Percentiles rank a stretch among this genome's conserved stretches.
phyloP scores from a whole-genome alignment of 2,888 invertebrate genomes.

The Metacarcinus magister region DNA sequence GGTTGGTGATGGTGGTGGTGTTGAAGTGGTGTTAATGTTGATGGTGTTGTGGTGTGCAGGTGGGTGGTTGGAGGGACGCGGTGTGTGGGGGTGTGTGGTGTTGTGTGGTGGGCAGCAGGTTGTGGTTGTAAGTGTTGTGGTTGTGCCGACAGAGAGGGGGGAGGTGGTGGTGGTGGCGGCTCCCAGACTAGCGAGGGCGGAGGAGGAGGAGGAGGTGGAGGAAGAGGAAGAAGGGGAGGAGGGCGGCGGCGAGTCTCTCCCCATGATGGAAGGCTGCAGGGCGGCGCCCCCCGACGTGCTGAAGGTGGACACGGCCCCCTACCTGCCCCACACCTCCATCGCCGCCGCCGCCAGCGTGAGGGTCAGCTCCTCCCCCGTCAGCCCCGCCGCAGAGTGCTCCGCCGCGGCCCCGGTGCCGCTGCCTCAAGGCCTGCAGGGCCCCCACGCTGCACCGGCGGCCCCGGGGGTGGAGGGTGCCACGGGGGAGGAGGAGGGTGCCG shows the following conservation, averaged over 20 bases:
- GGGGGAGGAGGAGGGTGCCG: conserved; percentile 49
- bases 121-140: conserved; percentile 41
- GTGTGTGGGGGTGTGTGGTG: neutral
- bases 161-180: conserved; percentile 7
- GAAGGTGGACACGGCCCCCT: conserved; percentile 46
- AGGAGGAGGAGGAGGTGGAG: conserved; percentile 36
- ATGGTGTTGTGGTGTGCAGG: neutral
- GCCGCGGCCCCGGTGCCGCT: neutral
- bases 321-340: neutral
- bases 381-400: neutral
- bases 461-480: conserved; percentile 42
- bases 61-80: neutral
- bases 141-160: conserved; percentile 42
- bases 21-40: neutral
- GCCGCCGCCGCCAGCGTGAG: conserved; percentile 3
- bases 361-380: neutral
- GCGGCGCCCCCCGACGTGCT: conserved; percentile 67
- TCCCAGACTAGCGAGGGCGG: conserved; percentile 43
- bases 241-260: conserved; percentile 48
- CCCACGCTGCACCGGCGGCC: conserved; percentile 62
- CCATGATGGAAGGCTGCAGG: conserved; percentile 69
- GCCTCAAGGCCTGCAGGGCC: conserved; percentile 65
- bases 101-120: neutral
- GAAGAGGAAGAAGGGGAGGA: conserved; percentile 1
- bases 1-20: neutral